phyloP scores from a whole-genome alignment of 2,888 invertebrate genomes.

The Thysanoteuthis rhombus region DNA sequence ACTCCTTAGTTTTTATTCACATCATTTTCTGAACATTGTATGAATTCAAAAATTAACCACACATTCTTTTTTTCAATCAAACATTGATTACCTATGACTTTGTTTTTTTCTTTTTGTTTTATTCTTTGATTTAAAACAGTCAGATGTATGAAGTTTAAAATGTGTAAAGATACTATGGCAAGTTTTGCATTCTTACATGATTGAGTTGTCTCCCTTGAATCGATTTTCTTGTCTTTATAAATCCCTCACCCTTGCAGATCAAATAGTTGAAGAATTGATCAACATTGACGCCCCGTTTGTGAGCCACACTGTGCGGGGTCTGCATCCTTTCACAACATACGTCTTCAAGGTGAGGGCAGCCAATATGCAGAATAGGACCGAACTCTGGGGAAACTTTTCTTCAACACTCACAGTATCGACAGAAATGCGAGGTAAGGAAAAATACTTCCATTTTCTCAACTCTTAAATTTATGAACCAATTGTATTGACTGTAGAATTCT shows the following conservation, averaged over 20 bases:
- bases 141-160: too few relatives aligned
- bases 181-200: background rate
- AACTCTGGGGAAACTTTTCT: conserved; percentile 56
- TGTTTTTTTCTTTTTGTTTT: too few relatives aligned
- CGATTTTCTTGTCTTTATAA: background rate
- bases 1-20: background rate
- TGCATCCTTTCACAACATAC: conserved; percentile 53
- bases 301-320: conserved; percentile 38
- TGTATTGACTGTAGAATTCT: too few relatives aligned
- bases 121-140: too few relatives aligned
- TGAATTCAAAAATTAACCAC: too few relatives aligned
- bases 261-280: conserved; percentile 30
- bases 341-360: conserved; percentile 50
- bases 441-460: background rate
- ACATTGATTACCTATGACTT: too few relatives aligned
- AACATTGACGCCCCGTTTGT: conserved; percentile 37
- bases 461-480: too few relatives aligned
- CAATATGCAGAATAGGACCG: conserved; percentile 47
- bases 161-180: too few relatives aligned
- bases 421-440: conserved; percentile 46
- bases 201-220: background rate
- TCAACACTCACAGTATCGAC: conserved; percentile 44
- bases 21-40: too few relatives aligned
- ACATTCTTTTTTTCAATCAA: too few relatives aligned
- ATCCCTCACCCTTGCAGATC: background rate